phyloP scores from a whole-genome alignment of 2,888 invertebrate species.

The Leptogaster cylindrica region DNA sequence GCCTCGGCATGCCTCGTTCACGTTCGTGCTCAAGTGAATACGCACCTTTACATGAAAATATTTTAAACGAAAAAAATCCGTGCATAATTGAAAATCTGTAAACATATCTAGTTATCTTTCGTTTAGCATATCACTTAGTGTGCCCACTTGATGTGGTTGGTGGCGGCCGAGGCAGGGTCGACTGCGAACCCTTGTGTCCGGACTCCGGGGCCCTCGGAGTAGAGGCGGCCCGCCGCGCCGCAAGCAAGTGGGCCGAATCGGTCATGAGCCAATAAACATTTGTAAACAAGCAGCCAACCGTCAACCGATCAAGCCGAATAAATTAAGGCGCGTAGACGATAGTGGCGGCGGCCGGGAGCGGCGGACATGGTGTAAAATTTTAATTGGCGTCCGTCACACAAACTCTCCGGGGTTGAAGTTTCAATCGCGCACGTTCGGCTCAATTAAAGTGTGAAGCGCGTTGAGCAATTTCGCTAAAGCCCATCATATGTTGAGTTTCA shows the following conservation, averaged over 20 bases:
- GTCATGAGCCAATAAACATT: conserved; percentile 2
- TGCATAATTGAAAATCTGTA: conserved; percentile 26
- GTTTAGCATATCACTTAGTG: conserved; percentile 27
- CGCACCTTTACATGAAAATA: no score
- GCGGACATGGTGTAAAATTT: conserved; percentile 37
- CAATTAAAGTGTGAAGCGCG: conserved; percentile 35
- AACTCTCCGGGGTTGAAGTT: neutral
- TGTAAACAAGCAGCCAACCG: conserved; percentile 10
- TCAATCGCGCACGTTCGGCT: conserved; percentile 29
- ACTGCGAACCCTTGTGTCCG: no score
- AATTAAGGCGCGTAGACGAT: conserved; percentile 22
- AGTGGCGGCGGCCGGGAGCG: no score
- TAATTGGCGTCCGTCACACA: conserved; percentile 33
- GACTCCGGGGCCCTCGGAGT: conserved; percentile 1
- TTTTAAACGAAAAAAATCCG: no score
- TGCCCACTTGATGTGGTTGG: conserved; percentile 18
- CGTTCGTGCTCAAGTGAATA: no score
- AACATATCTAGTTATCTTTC: conserved; percentile 33
- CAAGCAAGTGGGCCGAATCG: neutral
- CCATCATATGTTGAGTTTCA: no score
- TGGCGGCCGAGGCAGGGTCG: neutral
- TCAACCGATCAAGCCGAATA: conserved; percentile 16
- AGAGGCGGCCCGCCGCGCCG: neutral
- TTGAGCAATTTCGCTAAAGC: conserved; percentile 34
- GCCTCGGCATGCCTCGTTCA: no score